phyloP scores from a whole-genome alignment of 1,140 invertebrate species.

The Phenacoccus solenopsis region DNA sequence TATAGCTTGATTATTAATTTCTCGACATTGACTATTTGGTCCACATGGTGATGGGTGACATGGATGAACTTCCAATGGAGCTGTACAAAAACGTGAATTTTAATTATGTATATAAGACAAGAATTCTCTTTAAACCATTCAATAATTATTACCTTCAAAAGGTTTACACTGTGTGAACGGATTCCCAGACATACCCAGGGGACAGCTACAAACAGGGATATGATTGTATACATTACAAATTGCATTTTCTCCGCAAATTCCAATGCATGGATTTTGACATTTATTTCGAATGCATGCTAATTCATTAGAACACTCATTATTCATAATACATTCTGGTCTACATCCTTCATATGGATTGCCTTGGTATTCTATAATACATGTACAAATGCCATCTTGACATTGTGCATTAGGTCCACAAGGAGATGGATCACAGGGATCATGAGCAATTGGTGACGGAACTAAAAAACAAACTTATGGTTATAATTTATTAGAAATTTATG shows the following conservation, averaged over 20 bases:
- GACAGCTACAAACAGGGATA: slow-evolving; percentile 50
- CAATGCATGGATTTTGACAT: slow-evolving; percentile 62
- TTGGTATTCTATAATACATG: slow-evolving; percentile 38
- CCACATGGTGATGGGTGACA: slow-evolving; percentile 44
- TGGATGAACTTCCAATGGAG: slow-evolving; percentile 31
- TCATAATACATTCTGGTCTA: slow-evolving; percentile 53
- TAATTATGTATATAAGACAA: neutral
- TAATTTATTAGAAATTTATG: neutral
- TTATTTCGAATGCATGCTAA: slow-evolving; percentile 58
- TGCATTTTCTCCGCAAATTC: slow-evolving; percentile 54
- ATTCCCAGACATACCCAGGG: slow-evolving; percentile 52
- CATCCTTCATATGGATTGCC: slow-evolving; percentile 45
- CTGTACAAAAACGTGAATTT: slow-evolving; percentile 21
- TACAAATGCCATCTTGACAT: slow-evolving; percentile 57
- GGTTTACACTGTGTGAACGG: slow-evolving; percentile 51
- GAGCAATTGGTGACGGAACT: slow-evolving; percentile 25
- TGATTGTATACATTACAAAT: slow-evolving; percentile 53
- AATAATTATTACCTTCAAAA: slow-evolving; percentile 40
- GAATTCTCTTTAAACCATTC: neutral
- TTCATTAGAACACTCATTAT: slow-evolving; percentile 47
- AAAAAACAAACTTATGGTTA: slow-evolving; percentile 27
- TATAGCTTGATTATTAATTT: slow-evolving; percentile 44
- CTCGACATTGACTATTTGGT: slow-evolving; percentile 44
- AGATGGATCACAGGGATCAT: slow-evolving; percentile 53
- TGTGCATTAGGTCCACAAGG: slow-evolving; percentile 67